Evolutionary conservation across 2,797 vertebrate genomes (phyloP).

Genomic region (Coranthus polyacanthus): DNA sequence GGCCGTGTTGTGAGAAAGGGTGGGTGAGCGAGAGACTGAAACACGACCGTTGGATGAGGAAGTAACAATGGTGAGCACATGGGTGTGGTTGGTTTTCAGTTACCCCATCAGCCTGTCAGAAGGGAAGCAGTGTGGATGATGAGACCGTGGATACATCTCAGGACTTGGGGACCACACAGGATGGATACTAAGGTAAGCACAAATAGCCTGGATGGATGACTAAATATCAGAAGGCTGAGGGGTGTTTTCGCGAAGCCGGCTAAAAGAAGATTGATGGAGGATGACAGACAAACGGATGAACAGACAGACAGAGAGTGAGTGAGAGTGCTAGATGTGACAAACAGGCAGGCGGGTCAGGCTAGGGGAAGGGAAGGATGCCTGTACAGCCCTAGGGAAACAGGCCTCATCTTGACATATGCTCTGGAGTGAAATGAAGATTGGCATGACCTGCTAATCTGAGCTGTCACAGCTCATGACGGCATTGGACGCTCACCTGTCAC

Average conservation of each 20-base stretch:
- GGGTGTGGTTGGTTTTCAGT: slow-evolving; percentile 67
- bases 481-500: slow-evolving; percentile 77
- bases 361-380: slow-evolving; percentile 59
- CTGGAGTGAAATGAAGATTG: slow-evolving; percentile 82
- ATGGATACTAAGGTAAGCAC: slow-evolving; percentile 80
- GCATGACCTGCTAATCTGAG: slow-evolving; percentile 82
- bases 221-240: slow-evolving; percentile 57
- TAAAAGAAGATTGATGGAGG: slow-evolving; percentile 70
- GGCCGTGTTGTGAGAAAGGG: slow-evolving; percentile 47
- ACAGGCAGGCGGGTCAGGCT: slow-evolving; percentile 67
- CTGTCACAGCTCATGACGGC: slow-evolving; percentile 78
- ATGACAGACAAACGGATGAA: slow-evolving; percentile 76
- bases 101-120: slow-evolving; percentile 35
- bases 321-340: slow-evolving; percentile 74
- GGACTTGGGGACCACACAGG: slow-evolving; percentile 42
- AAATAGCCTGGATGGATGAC: slow-evolving; percentile 51
- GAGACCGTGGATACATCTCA: slow-evolving; percentile 42
- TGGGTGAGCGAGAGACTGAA: slow-evolving; percentile 52
- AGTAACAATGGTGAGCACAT: slow-evolving; percentile 64
- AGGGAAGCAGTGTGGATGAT: slow-evolving; percentile 28
- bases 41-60: slow-evolving; percentile 58
- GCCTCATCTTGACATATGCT: slow-evolving; percentile 82
- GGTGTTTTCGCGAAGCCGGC: slow-evolving; percentile 48
- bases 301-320: slow-evolving; percentile 69
- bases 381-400: slow-evolving; percentile 71